A percentile compares a stretch with the other conserved stretches of the same genome.
These are phyloP conservation scores for Gallinago paraguaiae DNA, from an alignment of 2,113 vertebrate species.

Conservation along the genomic window DNA sequence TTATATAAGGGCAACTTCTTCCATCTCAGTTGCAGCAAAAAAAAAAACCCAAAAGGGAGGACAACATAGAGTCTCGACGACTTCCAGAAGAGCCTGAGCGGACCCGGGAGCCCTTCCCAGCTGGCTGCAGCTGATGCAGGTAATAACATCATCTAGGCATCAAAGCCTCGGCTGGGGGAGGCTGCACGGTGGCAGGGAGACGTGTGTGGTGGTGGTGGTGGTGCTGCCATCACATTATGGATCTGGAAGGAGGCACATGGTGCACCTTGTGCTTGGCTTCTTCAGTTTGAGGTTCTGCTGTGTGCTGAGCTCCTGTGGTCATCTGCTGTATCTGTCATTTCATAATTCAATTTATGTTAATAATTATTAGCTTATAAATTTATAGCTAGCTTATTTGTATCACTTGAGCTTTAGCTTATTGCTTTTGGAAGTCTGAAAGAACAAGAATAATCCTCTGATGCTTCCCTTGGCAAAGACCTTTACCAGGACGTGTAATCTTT, in stretches of 20 bases:
- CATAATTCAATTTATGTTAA: background rate
- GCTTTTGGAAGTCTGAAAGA: background rate
- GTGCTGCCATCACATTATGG: background rate
- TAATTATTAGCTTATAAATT: background rate
- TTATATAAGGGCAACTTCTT: background rate
- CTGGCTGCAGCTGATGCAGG: background rate
- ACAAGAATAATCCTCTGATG: background rate
- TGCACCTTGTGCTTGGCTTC: accelerated
- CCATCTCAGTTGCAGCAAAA: background rate
- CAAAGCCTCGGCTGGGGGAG: accelerated
- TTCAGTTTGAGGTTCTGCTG: background rate
- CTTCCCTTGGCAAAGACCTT: background rate
- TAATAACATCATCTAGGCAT: background rate
- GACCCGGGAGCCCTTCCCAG: background rate
- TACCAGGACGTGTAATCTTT: too few relatives aligned
- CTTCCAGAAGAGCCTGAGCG: background rate
- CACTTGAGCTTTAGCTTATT: background rate
- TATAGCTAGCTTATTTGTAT: background rate
- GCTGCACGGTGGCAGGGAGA: background rate
- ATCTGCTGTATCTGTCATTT: background rate
- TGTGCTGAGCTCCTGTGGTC: background rate
- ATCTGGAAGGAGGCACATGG: accelerated
- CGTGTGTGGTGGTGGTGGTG: accelerated
- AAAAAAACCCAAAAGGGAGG: background rate
- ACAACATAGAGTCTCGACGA: accelerated